Evolutionary conservation across 2,888 invertebrate species (phyloP).

Genomic region (Drosophila recens): DNA sequence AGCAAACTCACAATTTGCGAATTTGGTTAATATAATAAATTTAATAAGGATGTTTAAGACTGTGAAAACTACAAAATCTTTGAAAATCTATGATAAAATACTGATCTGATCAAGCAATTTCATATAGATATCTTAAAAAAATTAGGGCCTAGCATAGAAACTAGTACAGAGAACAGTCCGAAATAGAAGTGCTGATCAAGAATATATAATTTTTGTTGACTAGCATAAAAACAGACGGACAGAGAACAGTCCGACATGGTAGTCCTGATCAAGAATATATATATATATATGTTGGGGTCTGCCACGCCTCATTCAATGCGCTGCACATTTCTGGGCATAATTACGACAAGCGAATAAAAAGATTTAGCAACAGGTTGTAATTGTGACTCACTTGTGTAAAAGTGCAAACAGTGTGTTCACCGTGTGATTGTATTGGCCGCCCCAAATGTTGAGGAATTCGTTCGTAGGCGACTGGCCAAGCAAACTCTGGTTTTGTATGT

Average conservation of each 20-base stretch:
- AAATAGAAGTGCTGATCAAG: background rate
- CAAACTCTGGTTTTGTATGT: conserved; percentile 86
- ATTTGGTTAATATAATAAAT: too few relatives aligned
- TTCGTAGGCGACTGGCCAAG: conserved; percentile 89
- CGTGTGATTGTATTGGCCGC: conserved; percentile 92
- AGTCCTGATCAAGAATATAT: background rate
- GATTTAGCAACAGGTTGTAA: background rate
- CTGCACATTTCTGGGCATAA: too few relatives aligned
- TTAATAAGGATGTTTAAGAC: too few relatives aligned
- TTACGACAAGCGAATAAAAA: background rate
- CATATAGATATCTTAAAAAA: too few relatives aligned
- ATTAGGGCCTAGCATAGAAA: too few relatives aligned
- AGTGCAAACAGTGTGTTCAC: conserved; percentile 92
- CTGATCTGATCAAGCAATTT: too few relatives aligned
- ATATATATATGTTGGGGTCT: background rate
- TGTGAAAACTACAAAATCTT: too few relatives aligned
- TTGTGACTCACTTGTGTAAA: conserved; percentile 85
- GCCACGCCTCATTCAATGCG: background rate
- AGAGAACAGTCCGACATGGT: too few relatives aligned
- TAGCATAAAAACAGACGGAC: too few relatives aligned
- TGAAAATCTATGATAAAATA: too few relatives aligned
- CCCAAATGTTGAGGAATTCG: conserved; percentile 92
- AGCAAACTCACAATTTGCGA: too few relatives aligned
- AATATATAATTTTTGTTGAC: background rate
- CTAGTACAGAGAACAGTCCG: too few relatives aligned